Evolutionary conservation across 2,113 vertebrate species (phyloP), one percentile per base, ranked within the genome.

Genomic region (Heterocephalus glaber): DNA sequence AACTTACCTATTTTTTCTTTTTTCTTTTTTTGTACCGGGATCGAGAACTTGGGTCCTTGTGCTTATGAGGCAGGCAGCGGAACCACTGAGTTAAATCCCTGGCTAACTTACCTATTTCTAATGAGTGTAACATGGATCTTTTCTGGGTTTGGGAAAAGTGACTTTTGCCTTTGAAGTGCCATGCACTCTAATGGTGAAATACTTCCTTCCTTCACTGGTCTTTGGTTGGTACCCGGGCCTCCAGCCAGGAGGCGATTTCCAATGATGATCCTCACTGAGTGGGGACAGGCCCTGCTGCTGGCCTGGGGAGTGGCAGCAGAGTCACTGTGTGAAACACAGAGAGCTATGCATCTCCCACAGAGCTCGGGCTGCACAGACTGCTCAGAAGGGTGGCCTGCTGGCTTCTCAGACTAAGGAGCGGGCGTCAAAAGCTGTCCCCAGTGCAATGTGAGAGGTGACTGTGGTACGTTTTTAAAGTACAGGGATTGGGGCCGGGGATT

Each of bases 161-260:
- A 41, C 77, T 85, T 85, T 70, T 52, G 83, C 41, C 56, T 72
- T 0, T 54, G 41, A 52, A 63, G 49, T 54, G 41, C 56, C 79
- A 76, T 2, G 3, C 33, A 38, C n/a, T 74, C 28, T 58, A 49
- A 84, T 72, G 74, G 14, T 88, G 44, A 80, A 74, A 56, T 77
- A 35, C 9, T 49, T 66, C 90, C n/a, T 60, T 44, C 26, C 66
- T 66, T 35, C 56, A 30, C 65, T 63, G 8, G 65, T 76, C 33
- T n/a, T 63, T 60, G 60, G 52, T 38, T 60, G 20, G 2, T 60
- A 65, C 56, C 56, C 3, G 1, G 38, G 70, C 49, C 7, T 44
- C 17, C 11, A 44, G 24, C 41, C 85, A 61, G 68, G 79, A 92
- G 58, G 61, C 68, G 60, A 58, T 82, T 92, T 91, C 77, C 63